phyloP scores from a whole-genome alignment of 1,140 invertebrate genomes.

The Micrasema minimum region DNA sequence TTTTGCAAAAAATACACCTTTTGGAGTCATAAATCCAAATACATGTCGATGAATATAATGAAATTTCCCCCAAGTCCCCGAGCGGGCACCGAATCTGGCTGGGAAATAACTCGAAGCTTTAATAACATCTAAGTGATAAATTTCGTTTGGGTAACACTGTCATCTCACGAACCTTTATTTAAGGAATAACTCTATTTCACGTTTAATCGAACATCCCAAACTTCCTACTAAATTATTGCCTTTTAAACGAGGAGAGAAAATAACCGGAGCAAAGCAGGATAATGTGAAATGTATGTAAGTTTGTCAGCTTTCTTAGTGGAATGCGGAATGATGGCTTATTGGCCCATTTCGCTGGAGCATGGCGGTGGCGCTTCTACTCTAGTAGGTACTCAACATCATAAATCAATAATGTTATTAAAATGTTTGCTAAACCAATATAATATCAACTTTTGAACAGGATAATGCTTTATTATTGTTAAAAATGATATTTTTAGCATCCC shows the following conservation, averaged over 20 bases:
- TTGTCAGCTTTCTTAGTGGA: no score
- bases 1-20: constrained; percentile 7
- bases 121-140: constrained; percentile 10
- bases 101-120: constrained; percentile 7
- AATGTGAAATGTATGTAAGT: constrained; percentile 5
- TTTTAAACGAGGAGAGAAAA: constrained; percentile 13
- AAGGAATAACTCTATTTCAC: constrained; percentile 16
- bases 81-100: not conserved
- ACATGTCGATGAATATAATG: constrained; percentile 18
- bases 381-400: no score
- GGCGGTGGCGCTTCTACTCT: no score
- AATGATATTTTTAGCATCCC: no score
- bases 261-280: constrained; percentile 16
- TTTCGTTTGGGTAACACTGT: not conserved
- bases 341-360: no score
- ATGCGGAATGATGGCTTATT: no score
- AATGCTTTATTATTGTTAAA: no score
- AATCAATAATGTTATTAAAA: no score
- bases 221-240: not conserved
- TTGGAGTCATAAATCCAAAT: constrained; percentile 5
- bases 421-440: no score
- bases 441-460: no score
- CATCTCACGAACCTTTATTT: constrained; percentile 3
- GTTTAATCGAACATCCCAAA: not conserved
- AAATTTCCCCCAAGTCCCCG: constrained; percentile 14